Evolutionary conservation across 1,140 invertebrate genomes (phyloP).

Genomic region (Vanessa tameamea): DNA sequence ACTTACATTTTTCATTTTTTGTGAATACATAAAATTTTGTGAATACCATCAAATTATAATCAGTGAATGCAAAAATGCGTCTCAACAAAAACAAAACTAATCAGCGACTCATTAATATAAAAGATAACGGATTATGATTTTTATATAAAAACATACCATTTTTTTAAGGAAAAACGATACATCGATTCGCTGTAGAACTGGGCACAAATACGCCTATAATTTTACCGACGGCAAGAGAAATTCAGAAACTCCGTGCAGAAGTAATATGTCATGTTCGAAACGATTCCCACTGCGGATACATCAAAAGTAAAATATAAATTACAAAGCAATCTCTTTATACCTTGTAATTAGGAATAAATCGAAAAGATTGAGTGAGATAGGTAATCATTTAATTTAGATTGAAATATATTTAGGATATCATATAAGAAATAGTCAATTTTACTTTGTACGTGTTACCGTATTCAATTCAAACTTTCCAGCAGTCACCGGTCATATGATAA

Average conservation of each 20-base stretch:
- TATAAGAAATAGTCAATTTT: constrained; percentile 14
- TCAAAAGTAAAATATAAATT: neutral
- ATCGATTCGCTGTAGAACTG: neutral
- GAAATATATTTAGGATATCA: constrained; percentile 4
- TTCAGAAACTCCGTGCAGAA: neutral
- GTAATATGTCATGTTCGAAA: neutral
- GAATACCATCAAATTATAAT: neutral
- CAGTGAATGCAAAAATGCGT: neutral
- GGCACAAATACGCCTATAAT: constrained; percentile 50
- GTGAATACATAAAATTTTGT: too few relatives aligned
- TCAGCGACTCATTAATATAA: neutral
- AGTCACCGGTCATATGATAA: constrained; percentile 77
- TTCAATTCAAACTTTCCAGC: constrained; percentile 51
- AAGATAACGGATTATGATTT: neutral
- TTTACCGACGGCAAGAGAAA: constrained; percentile 53
- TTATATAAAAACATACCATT: neutral
- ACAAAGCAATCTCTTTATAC: neutral
- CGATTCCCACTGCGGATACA: neutral
- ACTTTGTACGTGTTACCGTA: constrained; percentile 2
- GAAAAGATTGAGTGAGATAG: neutral
- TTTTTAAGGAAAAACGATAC: neutral
- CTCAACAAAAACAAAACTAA: neutral
- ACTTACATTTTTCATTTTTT: too few relatives aligned
- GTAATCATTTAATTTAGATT: neutral
- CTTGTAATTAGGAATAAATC: neutral